phyloP scores from a whole-genome alignment of 2,888 invertebrate species.

The Spilosoma lubricipeda region DNA sequence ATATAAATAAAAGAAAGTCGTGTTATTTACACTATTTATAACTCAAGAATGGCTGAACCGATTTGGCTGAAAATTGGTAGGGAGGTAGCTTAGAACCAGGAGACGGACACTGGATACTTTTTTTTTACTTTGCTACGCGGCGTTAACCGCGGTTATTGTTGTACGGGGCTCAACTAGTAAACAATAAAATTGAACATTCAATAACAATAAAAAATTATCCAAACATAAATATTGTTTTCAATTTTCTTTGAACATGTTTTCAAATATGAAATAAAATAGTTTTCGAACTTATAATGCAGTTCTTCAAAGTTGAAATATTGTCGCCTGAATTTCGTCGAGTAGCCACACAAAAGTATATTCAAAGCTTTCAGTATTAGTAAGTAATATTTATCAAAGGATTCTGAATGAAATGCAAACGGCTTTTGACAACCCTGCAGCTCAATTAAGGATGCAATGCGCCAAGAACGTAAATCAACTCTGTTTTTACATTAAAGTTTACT shows the following conservation, averaged over 20 bases:
- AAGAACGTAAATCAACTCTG: not conserved
- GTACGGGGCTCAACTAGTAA: too few relatives aligned
- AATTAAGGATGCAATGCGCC: slow-evolving; percentile 7
- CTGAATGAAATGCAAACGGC: slow-evolving; percentile 16
- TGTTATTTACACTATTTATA: too few relatives aligned
- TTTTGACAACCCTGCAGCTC: slow-evolving; percentile 29
- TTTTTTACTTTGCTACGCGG: too few relatives aligned
- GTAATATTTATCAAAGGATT: slow-evolving; percentile 37
- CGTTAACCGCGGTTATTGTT: too few relatives aligned
- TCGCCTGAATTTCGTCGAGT: slow-evolving; percentile 19
- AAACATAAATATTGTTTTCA: slow-evolving; percentile 11
- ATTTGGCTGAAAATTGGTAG: too few relatives aligned
- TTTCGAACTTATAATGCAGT: slow-evolving; percentile 35
- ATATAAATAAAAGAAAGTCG: too few relatives aligned
- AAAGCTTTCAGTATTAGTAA: slow-evolving; percentile 35
- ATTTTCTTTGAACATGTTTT: slow-evolving; percentile 31
- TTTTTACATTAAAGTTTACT: too few relatives aligned
- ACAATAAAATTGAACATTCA: not conserved
- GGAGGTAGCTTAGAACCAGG: too few relatives aligned
- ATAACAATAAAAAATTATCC: too few relatives aligned
- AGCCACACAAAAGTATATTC: slow-evolving; percentile 33
- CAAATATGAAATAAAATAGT: slow-evolving; percentile 32
- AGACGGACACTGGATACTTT: too few relatives aligned
- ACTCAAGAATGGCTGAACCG: too few relatives aligned
- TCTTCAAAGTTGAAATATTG: slow-evolving; percentile 43